Evolutionary conservation across 1,140 invertebrate species (phyloP).

Genomic region (Leptopilina clavipes): DNA sequence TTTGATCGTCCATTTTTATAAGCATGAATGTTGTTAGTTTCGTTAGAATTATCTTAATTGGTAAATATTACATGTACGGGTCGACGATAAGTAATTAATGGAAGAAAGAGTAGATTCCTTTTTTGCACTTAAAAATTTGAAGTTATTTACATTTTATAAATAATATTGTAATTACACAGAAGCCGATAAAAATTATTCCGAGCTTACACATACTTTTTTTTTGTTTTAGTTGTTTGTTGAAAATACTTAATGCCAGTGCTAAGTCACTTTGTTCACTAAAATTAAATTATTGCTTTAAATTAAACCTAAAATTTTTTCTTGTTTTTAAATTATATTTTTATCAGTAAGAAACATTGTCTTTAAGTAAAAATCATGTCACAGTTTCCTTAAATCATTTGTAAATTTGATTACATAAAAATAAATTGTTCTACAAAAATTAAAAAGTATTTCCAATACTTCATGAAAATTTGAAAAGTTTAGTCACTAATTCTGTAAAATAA

Average conservation of each 20-base stretch:
- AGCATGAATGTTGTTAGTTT: constrained; percentile 1
- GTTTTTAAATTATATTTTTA: background rate
- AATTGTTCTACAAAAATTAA: background rate
- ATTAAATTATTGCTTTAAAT: constrained; percentile 2
- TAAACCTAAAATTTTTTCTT: background rate
- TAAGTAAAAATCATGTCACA: constrained; percentile 35
- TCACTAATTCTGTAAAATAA: no score
- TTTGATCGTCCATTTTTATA: background rate
- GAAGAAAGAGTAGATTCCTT: constrained; percentile 2
- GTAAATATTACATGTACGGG: background rate
- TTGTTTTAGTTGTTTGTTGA: background rate
- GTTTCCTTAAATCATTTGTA: constrained; percentile 32
- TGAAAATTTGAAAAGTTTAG: no score
- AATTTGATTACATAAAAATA: no score
- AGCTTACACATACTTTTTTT: background rate
- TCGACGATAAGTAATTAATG: background rate
- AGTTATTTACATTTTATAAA: constrained; percentile 11
- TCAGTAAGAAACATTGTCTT: background rate
- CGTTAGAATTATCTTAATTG: background rate
- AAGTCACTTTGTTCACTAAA: constrained; percentile 24
- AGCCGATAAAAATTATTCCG: background rate
- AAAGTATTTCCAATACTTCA: background rate
- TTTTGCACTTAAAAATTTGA: background rate
- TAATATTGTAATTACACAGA: background rate
- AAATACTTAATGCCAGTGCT: constrained; percentile 27